A percentile compares a stretch with the other conserved stretches of the same genome.
Conservation (phyloP, 1,140 invertebrate genomes). For the Portunus trituberculatus region DNA sequence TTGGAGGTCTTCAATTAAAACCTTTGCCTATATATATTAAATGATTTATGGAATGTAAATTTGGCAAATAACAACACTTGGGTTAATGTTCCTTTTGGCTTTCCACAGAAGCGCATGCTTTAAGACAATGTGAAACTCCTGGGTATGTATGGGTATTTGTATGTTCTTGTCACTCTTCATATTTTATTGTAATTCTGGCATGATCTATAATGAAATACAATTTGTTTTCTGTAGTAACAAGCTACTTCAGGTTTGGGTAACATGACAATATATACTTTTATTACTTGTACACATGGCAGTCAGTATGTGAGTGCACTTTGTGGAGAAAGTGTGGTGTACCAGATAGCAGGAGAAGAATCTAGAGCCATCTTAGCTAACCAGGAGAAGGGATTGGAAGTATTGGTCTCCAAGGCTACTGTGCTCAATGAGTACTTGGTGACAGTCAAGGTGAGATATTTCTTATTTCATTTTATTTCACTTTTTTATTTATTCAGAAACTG, state of each 20-base stretch:
- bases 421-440: conserved; percentile 82
- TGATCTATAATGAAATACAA: not conserved
- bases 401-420: conserved; percentile 67
- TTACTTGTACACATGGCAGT: not conserved
- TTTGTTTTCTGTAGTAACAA: not conserved
- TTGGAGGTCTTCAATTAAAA: too few relatives aligned
- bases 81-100: not conserved
- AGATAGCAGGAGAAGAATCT: conserved; percentile 70
- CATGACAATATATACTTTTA: not conserved
- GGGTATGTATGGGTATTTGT: conserved; percentile 43
- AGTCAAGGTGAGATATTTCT: conserved; percentile 83
- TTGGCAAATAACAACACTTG: not conserved
- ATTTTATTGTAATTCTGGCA: not conserved
- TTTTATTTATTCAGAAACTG: too few relatives aligned
- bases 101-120: conserved; percentile 69
- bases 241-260: not conserved
- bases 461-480: conserved; percentile 53
- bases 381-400: conserved; percentile 58
- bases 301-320: conserved; percentile 67
- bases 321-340: conserved; percentile 65
- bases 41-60: too few relatives aligned
- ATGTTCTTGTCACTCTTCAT: not conserved
- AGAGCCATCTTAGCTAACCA: conserved; percentile 64
- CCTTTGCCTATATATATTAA: too few relatives aligned
- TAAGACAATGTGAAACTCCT: conserved; percentile 59